phyloP scores from a whole-genome alignment of 1,140 invertebrate genomes.

The Drosophila parvula region DNA sequence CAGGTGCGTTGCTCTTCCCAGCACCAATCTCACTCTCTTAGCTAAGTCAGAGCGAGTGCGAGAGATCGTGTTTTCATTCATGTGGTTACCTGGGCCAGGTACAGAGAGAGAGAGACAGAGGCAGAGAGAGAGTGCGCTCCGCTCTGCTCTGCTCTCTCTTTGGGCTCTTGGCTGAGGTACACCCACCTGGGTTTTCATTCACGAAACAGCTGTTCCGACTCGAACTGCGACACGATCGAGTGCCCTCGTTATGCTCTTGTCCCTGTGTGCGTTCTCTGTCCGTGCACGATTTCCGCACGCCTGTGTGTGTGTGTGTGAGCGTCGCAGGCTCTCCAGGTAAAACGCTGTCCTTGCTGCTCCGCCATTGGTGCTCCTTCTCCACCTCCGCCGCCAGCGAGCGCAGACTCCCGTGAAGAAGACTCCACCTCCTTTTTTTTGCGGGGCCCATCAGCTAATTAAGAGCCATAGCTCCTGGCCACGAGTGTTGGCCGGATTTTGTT shows the following conservation, averaged over 20 bases:
- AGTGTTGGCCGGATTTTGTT: not conserved
- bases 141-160: slow-evolving; percentile 1
- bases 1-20: slow-evolving; percentile 73
- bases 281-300: not conserved
- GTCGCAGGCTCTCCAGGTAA: slow-evolving; percentile 59
- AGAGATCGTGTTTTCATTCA: slow-evolving; percentile 69
- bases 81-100: slow-evolving; percentile 40
- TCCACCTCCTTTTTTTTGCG: slow-evolving; percentile 55
- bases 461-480: not conserved
- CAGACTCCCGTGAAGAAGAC: slow-evolving; percentile 40
- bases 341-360: slow-evolving; percentile 39
- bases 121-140: slow-evolving; percentile 16
- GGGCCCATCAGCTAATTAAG: not conserved
- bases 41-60: slow-evolving; percentile 42
- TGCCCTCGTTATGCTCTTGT: slow-evolving; percentile 73
- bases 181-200: slow-evolving; percentile 79
- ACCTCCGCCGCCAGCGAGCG: not conserved
- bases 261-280: slow-evolving; percentile 26
- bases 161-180: slow-evolving; percentile 27
- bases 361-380: slow-evolving; percentile 56
- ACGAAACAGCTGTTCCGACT: slow-evolving; percentile 77
- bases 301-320: slow-evolving; percentile 9
- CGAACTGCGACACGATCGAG: slow-evolving; percentile 78
- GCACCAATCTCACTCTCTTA: slow-evolving; percentile 34
- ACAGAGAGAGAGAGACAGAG: slow-evolving; percentile 14